Evolutionary conservation across 2,113 vertebrate genomes (phyloP).

Genomic region (Nanorana parkeri): DNA sequence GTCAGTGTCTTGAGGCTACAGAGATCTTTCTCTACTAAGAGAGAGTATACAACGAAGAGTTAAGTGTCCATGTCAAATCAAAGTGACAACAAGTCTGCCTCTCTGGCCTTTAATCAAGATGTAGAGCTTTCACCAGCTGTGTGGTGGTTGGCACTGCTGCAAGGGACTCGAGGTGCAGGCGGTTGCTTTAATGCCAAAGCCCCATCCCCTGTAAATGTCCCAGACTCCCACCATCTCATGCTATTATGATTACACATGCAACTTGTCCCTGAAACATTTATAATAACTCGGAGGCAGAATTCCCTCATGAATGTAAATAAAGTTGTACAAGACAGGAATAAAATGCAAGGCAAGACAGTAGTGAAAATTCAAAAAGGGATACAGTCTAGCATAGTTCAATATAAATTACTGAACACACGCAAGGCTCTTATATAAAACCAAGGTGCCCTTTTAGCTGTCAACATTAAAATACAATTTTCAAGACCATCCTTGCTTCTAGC

Average conservation of each 20-base stretch:
- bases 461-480: too few species aligned
- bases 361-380: neutral
- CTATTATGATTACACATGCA: constrained; percentile 51
- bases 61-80: constrained; percentile 36
- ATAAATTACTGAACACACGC: too few species aligned
- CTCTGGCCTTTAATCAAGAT: constrained; percentile 17
- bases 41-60: neutral
- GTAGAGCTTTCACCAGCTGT: constrained; percentile 44
- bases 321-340: constrained; percentile 15
- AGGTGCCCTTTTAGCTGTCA: too few species aligned
- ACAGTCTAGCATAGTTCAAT: neutral
- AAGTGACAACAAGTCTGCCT: constrained; percentile 30
- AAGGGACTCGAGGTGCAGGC: constrained; percentile 34
- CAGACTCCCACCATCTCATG: constrained; percentile 41
- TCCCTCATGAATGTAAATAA: constrained; percentile 15
- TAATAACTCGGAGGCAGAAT: constrained; percentile 38
- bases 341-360: neutral
- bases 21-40: neutral
- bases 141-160: constrained; percentile 24
- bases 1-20: neutral
- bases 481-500: too few species aligned
- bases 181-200: constrained; percentile 38
- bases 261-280: constrained; percentile 40
- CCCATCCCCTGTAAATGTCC: constrained; percentile 27
- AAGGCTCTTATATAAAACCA: too few species aligned